Evolutionary conservation across 2,113 vertebrate genomes (phyloP).

Genomic region (Sphaerodactylus townsendi): DNA sequence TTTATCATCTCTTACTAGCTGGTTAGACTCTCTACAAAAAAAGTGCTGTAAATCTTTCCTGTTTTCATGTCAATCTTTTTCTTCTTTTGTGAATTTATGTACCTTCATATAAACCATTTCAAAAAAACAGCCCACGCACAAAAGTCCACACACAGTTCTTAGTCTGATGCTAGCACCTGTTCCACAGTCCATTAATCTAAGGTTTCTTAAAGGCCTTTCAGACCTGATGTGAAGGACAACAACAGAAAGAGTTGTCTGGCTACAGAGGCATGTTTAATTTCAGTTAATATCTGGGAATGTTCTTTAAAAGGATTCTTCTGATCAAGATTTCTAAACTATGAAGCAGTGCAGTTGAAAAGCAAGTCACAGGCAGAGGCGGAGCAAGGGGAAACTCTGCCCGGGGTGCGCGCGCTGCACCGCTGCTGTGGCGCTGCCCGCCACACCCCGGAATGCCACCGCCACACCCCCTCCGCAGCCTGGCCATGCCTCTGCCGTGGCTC

Average conservation of each 20-base stretch:
- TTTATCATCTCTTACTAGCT: not conserved
- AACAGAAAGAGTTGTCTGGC: constrained; percentile 12
- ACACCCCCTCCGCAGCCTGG: too few species aligned
- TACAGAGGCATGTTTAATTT: constrained; percentile 14
- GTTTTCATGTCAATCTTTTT: constrained; percentile 35
- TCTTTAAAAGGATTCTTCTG: too few species aligned
- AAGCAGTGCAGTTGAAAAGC: too few species aligned
- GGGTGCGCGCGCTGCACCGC: too few species aligned
- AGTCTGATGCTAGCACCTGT: constrained; percentile 24
- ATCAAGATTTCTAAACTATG: too few species aligned
- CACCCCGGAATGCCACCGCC: too few species aligned
- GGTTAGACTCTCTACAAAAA: constrained; percentile 13
- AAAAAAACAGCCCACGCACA: not conserved
- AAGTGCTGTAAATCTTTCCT: constrained; percentile 5
- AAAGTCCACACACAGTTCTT: not conserved
- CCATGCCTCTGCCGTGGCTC: too few species aligned
- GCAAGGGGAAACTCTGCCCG: too few species aligned
- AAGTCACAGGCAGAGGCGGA: too few species aligned
- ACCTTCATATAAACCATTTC: not conserved
- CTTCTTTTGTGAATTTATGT: constrained; percentile 12
- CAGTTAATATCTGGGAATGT: not conserved
- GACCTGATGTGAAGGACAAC: constrained; percentile 7
- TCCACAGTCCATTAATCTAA: not conserved
- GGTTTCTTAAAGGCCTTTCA: not conserved
- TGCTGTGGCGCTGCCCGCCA: too few species aligned